Evolutionary conservation across 1,140 invertebrate species (phyloP).

Genomic region (Oreohelix idahoensis): DNA sequence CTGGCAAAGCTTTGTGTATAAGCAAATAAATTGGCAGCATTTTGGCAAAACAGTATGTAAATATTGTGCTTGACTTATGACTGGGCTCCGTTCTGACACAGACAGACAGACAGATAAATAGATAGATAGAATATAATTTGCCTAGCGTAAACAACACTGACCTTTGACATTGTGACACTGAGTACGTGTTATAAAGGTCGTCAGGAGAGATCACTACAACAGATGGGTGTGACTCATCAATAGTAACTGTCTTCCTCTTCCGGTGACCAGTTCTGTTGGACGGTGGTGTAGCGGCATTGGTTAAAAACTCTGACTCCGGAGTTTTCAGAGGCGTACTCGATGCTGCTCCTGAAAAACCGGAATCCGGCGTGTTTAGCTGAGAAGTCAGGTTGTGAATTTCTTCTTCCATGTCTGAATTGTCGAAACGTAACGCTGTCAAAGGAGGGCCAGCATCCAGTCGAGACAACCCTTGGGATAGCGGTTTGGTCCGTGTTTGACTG

Average conservation of each 20-base stretch:
- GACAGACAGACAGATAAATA: too few species aligned
- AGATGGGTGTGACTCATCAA: conserved; percentile 29
- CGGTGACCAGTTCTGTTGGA: neutral
- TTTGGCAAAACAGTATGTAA: too few species aligned
- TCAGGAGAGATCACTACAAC: conserved; percentile 33
- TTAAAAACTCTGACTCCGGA: neutral
- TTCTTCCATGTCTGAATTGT: neutral
- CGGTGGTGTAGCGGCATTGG: neutral
- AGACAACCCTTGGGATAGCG: neutral
- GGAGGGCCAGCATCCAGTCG: neutral
- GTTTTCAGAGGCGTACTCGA: neutral
- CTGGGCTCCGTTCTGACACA: too few species aligned
- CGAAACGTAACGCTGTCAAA: neutral
- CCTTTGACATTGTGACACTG: neutral
- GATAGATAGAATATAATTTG: too few species aligned
- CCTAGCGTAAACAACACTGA: too few species aligned
- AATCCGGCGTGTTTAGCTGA: conserved; percentile 20
- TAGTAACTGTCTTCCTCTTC: conserved; percentile 26
- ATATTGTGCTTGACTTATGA: too few species aligned
- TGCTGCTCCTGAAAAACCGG: conserved; percentile 7
- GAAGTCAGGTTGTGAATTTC: neutral
- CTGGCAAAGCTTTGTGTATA: too few species aligned
- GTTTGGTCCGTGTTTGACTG: neutral
- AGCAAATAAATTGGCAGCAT: too few species aligned
- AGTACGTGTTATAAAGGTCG: conserved; percentile 22